Conservation (phyloP, 1,140 invertebrate species). For the Halesus radiatus region DNA sequence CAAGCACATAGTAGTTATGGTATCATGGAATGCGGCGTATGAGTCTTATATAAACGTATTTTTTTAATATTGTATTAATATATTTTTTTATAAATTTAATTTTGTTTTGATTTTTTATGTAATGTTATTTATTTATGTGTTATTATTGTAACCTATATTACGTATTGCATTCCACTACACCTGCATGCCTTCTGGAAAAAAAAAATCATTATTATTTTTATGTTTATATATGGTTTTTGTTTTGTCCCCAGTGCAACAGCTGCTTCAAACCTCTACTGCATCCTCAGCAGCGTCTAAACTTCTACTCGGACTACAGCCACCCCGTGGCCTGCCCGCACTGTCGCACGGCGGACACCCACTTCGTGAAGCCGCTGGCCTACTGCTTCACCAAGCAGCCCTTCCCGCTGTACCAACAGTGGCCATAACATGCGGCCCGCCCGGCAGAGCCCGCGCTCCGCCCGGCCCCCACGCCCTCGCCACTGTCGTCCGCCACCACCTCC, state of each 20-base stretch:
- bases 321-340: constrained; percentile 92
- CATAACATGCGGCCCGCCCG: constrained; percentile 85
- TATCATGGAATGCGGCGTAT: too few species aligned
- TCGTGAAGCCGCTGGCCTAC: constrained; percentile 89
- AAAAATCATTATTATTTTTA: too few species aligned
- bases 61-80: too few species aligned
- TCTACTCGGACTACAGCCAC: constrained; percentile 96
- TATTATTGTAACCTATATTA: too few species aligned
- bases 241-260: constrained; percentile 84
- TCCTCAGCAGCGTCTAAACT: constrained; percentile 89
- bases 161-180: too few species aligned
- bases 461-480: constrained; percentile 61
- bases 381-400: constrained; percentile 83
- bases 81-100: too few species aligned
- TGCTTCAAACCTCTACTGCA: constrained; percentile 89
- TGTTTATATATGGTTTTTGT: too few species aligned
- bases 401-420: constrained; percentile 81
- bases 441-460: constrained; percentile 67
- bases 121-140: too few species aligned
- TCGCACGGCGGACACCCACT: constrained; percentile 91
- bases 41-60: too few species aligned
- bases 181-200: too few species aligned
- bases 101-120: too few species aligned
- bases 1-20: too few species aligned
- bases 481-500: constrained; percentile 48